phyloP scores from a whole-genome alignment of 2,888 invertebrate genomes.

The Ophion ellenae region DNA sequence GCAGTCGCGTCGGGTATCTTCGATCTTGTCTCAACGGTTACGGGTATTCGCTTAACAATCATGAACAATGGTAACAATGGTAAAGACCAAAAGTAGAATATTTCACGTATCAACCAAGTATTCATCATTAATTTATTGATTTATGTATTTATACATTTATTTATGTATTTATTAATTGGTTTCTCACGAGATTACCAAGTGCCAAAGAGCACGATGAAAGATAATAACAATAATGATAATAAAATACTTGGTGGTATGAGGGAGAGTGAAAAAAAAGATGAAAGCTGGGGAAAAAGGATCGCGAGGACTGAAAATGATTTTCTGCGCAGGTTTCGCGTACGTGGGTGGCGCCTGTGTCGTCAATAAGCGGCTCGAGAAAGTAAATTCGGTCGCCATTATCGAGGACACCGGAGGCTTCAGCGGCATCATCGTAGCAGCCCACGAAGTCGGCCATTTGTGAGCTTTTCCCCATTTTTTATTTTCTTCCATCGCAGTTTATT shows the following conservation, averaged over 20 bases:
- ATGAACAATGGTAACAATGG: background rate
- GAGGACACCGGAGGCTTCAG: conserved; percentile 98
- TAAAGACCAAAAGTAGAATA: background rate
- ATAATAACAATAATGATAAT: conserved; percentile 31
- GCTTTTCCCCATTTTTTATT: conserved; percentile 81
- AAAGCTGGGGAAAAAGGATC: background rate
- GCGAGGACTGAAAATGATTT: conserved; percentile 65
- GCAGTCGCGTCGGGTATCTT: conserved; percentile 70
- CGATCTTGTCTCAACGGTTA: conserved; percentile 50
- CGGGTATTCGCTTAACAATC: background rate
- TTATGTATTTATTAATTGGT: no score
- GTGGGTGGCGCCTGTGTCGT: conserved; percentile 98
- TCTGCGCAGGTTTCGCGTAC: conserved; percentile 93
- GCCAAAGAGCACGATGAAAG: background rate
- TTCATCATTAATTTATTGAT: conserved; percentile 6
- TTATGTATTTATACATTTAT: background rate
- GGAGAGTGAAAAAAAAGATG: background rate
- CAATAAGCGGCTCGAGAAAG: conserved; percentile 97
- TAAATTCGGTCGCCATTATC: conserved; percentile 97
- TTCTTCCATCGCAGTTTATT: no score
- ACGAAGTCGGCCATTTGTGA: conserved; percentile 98
- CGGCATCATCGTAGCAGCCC: conserved; percentile 97
- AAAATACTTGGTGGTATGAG: conserved; percentile 2
- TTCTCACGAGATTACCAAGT: no score
- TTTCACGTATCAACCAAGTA: conserved; percentile 3